Conservation (phyloP, 2,113 vertebrate species). For the Pelodiscus sinensis region DNA sequence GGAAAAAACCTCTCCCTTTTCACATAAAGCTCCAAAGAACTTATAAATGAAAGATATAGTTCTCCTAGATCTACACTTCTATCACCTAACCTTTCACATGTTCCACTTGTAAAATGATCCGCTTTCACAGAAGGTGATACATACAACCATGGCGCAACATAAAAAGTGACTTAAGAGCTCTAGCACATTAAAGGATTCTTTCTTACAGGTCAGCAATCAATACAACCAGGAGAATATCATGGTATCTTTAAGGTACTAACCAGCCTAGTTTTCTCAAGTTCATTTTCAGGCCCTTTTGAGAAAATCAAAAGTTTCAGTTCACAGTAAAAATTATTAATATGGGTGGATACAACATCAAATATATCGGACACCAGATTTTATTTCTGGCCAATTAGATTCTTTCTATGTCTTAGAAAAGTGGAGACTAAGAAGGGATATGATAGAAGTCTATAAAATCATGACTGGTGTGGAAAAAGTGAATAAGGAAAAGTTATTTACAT, state of each 20-base stretch:
- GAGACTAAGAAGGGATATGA: too few relatives aligned
- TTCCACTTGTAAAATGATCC: not conserved
- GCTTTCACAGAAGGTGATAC: not conserved
- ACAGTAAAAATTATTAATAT: not conserved
- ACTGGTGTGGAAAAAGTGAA: too few relatives aligned
- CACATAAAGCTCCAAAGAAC: not conserved
- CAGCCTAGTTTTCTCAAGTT: not conserved
- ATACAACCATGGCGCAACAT: not conserved
- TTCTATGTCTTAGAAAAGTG: not conserved
- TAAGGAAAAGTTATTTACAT: too few relatives aligned
- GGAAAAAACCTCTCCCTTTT: fast-evolving
- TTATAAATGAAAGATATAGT: not conserved
- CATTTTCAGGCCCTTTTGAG: not conserved
- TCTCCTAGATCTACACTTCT: not conserved
- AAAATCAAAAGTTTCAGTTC: not conserved
- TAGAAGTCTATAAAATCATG: too few relatives aligned
- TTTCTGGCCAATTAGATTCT: not conserved
- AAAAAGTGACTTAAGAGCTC: not conserved
- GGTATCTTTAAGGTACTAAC: not conserved
- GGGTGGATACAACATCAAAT: not conserved
- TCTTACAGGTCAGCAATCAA: not conserved
- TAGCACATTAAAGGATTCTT: not conserved
- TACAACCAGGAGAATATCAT: not conserved
- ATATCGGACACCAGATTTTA: not conserved
- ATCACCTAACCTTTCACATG: not conserved